A percentile compares a stretch with the other conserved stretches of the same genome.
phyloP scores from a whole-genome alignment of 1,140 invertebrate species.

The Aphaenogaster floridana region DNA sequence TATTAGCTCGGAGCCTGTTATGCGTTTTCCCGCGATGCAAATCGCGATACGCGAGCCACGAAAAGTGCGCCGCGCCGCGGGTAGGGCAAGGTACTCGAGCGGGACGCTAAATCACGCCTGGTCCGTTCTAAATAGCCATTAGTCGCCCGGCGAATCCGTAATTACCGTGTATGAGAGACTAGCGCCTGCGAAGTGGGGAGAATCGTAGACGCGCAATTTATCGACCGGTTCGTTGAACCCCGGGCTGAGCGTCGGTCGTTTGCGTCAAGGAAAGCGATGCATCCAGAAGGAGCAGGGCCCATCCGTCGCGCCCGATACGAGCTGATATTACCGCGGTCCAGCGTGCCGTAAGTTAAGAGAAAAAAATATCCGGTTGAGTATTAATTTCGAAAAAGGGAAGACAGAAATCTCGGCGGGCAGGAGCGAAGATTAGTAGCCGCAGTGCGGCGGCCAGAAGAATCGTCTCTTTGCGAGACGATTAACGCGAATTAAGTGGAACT shows the following conservation, averaged over 20 bases:
- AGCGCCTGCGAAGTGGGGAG: slow-evolving; percentile 13
- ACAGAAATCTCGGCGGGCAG: neutral
- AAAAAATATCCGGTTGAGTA: neutral
- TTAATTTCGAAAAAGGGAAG: slow-evolving; percentile 6
- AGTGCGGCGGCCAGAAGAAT: neutral
- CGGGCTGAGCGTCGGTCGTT: slow-evolving; percentile 7
- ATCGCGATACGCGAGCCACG: slow-evolving; percentile 27
- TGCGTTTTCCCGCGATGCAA: slow-evolving; percentile 29
- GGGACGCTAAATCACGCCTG: slow-evolving; percentile 58
- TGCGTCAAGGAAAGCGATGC: slow-evolving; percentile 29
- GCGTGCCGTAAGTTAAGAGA: neutral
- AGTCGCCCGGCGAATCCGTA: slow-evolving; percentile 55
- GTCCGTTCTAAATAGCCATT: slow-evolving; percentile 56
- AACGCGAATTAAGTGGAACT: slow-evolving; percentile 43
- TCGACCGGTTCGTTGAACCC: slow-evolving; percentile 54
- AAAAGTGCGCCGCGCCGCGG: slow-evolving; percentile 23
- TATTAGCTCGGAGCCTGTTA: slow-evolving; percentile 22
- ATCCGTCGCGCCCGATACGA: slow-evolving; percentile 23
- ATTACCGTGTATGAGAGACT: slow-evolving; percentile 64
- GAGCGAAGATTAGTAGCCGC: slow-evolving; percentile 30
- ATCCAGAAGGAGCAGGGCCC: neutral
- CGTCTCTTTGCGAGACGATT: slow-evolving; percentile 38
- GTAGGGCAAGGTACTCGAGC: slow-evolving; percentile 31
- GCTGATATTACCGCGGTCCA: neutral
- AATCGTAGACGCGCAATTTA: slow-evolving; percentile 64